Conservation (phyloP, 2,888 invertebrate genomes). For the Aspidiotus rigidus region DNA sequence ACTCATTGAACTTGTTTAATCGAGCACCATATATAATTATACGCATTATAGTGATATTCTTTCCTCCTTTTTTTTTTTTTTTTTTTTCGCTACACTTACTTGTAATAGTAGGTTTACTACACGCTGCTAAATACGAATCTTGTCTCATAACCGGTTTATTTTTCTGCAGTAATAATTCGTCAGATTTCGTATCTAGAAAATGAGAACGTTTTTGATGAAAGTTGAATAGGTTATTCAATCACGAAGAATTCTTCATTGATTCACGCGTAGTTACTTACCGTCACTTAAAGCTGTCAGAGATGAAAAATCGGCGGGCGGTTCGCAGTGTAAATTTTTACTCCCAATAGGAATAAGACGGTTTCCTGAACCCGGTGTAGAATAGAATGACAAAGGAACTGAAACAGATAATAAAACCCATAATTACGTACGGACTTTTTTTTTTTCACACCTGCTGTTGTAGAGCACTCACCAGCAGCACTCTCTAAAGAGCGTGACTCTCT, state of each 20-base stretch:
- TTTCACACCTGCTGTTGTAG: neutral
- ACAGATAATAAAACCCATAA: neutral
- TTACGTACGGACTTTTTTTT: neutral
- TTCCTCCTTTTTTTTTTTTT: neutral
- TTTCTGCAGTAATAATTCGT: slow-evolving; percentile 8
- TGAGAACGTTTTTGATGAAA: neutral
- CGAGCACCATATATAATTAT: too few relatives aligned
- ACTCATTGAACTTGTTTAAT: too few relatives aligned
- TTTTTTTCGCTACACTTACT: slow-evolving; percentile 29
- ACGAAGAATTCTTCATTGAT: too few relatives aligned
- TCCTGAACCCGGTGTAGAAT: slow-evolving; percentile 49
- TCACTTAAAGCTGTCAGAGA: slow-evolving; percentile 11
- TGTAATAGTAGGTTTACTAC: slow-evolving; percentile 42
- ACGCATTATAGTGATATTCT: too few relatives aligned
- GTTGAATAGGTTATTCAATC: neutral
- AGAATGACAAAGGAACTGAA: neutral
- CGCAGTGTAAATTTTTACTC: slow-evolving; percentile 69
- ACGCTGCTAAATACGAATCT: slow-evolving; percentile 46
- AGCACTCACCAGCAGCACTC: slow-evolving; percentile 40
- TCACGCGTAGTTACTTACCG: slow-evolving; percentile 7
- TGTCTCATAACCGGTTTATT: slow-evolving; percentile 45
- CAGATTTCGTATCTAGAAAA: slow-evolving; percentile 5
- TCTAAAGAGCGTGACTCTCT: slow-evolving; percentile 51
- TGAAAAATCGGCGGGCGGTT: slow-evolving; percentile 55
- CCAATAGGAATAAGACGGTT: slow-evolving; percentile 69